A percentile compares a stretch with the other conserved stretches of the same genome.
phyloP scores from a whole-genome alignment of 2,797 vertebrate genomes.

The Epinephelus malabaricus region DNA sequence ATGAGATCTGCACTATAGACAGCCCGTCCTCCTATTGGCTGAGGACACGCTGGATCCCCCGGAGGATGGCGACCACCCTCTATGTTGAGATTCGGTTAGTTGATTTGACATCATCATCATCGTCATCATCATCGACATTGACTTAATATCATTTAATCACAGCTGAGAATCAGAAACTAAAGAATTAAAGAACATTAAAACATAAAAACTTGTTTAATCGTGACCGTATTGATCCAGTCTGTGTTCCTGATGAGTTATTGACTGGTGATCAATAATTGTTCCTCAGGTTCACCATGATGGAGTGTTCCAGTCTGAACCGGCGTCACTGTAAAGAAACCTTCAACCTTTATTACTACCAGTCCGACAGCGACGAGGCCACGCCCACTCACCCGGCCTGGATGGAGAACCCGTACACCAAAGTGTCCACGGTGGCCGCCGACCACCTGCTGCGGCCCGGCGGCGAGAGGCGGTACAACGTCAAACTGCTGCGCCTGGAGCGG shows the following conservation, averaged over 20 bases:
- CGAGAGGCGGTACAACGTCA: conserved; percentile 85
- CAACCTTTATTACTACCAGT: conserved; percentile 87
- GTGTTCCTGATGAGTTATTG: background rate
- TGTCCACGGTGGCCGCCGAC: conserved; percentile 89
- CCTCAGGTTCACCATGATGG: conserved; percentile 89
- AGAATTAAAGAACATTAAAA: no score
- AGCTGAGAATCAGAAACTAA: no score
- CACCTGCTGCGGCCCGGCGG: conserved; percentile 83
- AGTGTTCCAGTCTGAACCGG: conserved; percentile 85
- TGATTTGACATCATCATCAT: no score
- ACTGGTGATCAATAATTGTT: background rate
- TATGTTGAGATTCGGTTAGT: conserved; percentile 86
- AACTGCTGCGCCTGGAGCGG: conserved; percentile 84
- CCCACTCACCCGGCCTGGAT: conserved; percentile 87
- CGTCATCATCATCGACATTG: no score
- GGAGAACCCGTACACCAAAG: conserved; percentile 92
- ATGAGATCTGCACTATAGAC: conserved; percentile 86
- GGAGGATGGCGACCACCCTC: conserved; percentile 80
- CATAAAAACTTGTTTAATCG: no score
- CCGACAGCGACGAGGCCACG: conserved; percentile 84
- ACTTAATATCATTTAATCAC: no score
- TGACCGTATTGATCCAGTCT: no score
- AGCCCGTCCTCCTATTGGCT: conserved; percentile 86
- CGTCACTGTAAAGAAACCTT: conserved; percentile 92
- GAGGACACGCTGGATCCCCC: conserved; percentile 85